Evolutionary conservation across 2,888 invertebrate genomes (phyloP).

Genomic region (Orthosia cruda): DNA sequence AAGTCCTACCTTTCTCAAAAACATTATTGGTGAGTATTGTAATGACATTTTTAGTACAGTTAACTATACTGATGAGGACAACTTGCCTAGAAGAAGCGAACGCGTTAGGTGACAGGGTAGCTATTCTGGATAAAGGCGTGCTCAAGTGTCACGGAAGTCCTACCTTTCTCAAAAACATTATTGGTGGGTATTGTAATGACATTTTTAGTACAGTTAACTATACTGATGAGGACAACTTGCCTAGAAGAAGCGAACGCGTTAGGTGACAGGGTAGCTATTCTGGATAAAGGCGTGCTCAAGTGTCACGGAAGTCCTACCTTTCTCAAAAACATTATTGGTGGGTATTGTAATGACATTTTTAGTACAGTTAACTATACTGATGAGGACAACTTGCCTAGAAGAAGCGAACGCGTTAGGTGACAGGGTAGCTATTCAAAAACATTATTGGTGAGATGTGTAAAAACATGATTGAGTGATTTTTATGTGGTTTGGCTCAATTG

Average conservation of each 20-base stretch:
- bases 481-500: neutral
- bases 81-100: slow-evolving; percentile 52
- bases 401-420: slow-evolving; percentile 56
- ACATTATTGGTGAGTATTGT: slow-evolving; percentile 53
- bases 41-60: too few species aligned
- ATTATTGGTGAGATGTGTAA: slow-evolving; percentile 61
- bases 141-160: slow-evolving; percentile 58
- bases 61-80: slow-evolving; percentile 35
- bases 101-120: slow-evolving; percentile 54
- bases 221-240: slow-evolving; percentile 46
- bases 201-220: too few species aligned
- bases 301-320: slow-evolving; percentile 56
- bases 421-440: slow-evolving; percentile 49
- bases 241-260: slow-evolving; percentile 55
- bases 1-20: slow-evolving; percentile 46
- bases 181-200: slow-evolving; percentile 37
- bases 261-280: slow-evolving; percentile 54
- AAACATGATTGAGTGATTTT: too few species aligned
- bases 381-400: slow-evolving; percentile 49
- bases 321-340: slow-evolving; percentile 57
- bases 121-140: slow-evolving; percentile 44
- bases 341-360: neutral
- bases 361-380: slow-evolving; percentile 2
- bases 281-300: slow-evolving; percentile 46
- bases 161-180: slow-evolving; percentile 48